Conservation (phyloP, 2,113 vertebrate genomes). For the Taurulus bubalis region DNA sequence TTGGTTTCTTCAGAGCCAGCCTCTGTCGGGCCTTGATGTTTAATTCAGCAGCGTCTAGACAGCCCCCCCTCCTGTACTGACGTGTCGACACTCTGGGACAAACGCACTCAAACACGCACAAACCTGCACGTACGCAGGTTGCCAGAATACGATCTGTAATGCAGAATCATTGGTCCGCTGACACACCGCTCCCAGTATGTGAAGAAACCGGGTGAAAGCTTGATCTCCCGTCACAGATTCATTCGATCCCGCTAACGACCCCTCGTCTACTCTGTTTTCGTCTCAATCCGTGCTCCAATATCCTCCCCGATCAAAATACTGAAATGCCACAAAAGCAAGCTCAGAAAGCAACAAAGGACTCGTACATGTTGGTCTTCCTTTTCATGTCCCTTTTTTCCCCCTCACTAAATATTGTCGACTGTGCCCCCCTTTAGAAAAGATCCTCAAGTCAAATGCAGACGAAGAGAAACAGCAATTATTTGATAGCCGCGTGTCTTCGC, state of each 20-base stretch:
- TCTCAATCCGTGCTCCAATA: not conserved
- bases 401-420: constrained; percentile 32
- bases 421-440: constrained; percentile 32
- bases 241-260: constrained; percentile 28
- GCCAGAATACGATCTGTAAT: not conserved
- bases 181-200: not conserved
- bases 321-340: constrained; percentile 14
- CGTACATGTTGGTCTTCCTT: constrained; percentile 20
- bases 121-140: not conserved
- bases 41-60: constrained; percentile 76
- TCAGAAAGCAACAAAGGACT: constrained; percentile 28
- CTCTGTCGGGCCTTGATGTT: constrained; percentile 71
- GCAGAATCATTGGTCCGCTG: not conserved
- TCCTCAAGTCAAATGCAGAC: constrained; percentile 51
- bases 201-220: not conserved
- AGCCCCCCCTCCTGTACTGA: constrained; percentile 40
- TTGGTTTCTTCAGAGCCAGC: constrained; percentile 62
- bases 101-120: constrained; percentile 3
- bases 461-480: constrained; percentile 41
- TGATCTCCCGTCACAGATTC: not conserved
- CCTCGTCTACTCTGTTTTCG: constrained; percentile 8
- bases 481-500: constrained; percentile 38
- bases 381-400: constrained; percentile 2
- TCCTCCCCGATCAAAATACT: constrained; percentile 4
- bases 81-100: constrained; percentile 42